Base-by-base conservation (phyloP, 2,113 vertebrate species). In the Parotia lawesii region DNA sequence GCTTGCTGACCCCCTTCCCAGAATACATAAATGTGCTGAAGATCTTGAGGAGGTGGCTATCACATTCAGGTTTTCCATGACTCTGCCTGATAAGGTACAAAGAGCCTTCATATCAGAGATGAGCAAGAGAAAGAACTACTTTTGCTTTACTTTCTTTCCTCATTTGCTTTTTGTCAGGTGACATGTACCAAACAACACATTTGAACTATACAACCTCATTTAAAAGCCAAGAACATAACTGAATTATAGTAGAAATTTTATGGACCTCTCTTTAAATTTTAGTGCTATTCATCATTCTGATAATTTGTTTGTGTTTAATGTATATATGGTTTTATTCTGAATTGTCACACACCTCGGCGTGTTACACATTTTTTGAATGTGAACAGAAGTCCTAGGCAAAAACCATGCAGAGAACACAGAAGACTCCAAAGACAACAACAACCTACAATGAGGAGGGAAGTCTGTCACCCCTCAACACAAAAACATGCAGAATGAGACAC, bases 31-130 rank as follows among this genome's bases (percentile, higher is more conserved):
- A 89, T 11, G 7, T 73, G 31, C 28, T 45, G 24, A 23, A 76
- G 47, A 23, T 53, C 58, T n/a, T 8, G 0, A n/a, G 33, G 16
- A 83, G 1, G 0, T 23, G 21, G 35, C 24, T 27, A 1, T 40
- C 15, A 50, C 45, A 35, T 38, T 74, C 12, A 54, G 15, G 35
- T 48, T 69, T 40, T 50, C 76, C 14, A 10, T 28, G 12, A 56
- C 31, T 76, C 40, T 44, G 37, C 14, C 44, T 87, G 15, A 14
- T 22, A 66, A 54, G 33, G 16, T 9, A 8, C 44, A 38, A 10
- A 12, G 14, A 76, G 38, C 29, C 56, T 81, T 81, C 76, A 42
- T 5, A 85, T 27, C 23, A 90, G 44, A 58, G 38, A 53, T 1
- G 3, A 62, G 11, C 19, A 61, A 84, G 23, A 85, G 20, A 38